phyloP scores from a whole-genome alignment of 2,113 vertebrate genomes.

The Engystomops pustulosus region DNA sequence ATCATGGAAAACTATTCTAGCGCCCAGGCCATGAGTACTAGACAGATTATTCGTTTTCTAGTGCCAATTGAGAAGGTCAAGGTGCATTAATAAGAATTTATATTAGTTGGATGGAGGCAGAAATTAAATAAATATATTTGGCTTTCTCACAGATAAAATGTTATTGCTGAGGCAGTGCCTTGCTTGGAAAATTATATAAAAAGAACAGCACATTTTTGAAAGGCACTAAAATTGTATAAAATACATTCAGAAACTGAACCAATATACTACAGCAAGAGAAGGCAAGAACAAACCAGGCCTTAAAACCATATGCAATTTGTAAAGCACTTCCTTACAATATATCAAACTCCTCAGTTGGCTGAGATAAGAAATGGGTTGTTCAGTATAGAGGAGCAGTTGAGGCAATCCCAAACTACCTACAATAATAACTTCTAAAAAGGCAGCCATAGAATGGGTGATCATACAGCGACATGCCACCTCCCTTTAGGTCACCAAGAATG shows the following conservation, averaged over 20 bases:
- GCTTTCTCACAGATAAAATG: neutral
- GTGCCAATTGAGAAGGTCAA: neutral
- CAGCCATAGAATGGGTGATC: too few relatives aligned
- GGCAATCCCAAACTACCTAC: too few relatives aligned
- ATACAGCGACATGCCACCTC: too few relatives aligned
- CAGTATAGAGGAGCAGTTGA: neutral
- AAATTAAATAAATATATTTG: slow-evolving; percentile 7
- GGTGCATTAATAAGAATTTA: neutral
- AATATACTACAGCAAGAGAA: neutral
- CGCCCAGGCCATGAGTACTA: neutral
- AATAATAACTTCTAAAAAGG: too few relatives aligned
- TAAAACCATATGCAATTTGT: neutral
- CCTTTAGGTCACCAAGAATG: too few relatives aligned
- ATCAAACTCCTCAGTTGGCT: too few relatives aligned
- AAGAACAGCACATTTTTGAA: slow-evolving; percentile 20
- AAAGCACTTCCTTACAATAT: too few relatives aligned
- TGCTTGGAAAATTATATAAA: neutral
- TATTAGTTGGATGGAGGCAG: neutral
- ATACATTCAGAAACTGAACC: slow-evolving; percentile 21
- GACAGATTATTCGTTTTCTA: neutral
- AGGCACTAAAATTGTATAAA: slow-evolving; percentile 45
- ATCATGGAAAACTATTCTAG: neutral
- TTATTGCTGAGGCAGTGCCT: slow-evolving; percentile 30
- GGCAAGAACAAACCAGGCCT: neutral
- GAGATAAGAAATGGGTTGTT: neutral